A percentile compares a stretch with the other conserved stretches of the same genome.
These are phyloP conservation scores for Phrynosoma blainvillii DNA, from an alignment of 2,113 vertebrate species.

Conservation along the genomic window DNA sequence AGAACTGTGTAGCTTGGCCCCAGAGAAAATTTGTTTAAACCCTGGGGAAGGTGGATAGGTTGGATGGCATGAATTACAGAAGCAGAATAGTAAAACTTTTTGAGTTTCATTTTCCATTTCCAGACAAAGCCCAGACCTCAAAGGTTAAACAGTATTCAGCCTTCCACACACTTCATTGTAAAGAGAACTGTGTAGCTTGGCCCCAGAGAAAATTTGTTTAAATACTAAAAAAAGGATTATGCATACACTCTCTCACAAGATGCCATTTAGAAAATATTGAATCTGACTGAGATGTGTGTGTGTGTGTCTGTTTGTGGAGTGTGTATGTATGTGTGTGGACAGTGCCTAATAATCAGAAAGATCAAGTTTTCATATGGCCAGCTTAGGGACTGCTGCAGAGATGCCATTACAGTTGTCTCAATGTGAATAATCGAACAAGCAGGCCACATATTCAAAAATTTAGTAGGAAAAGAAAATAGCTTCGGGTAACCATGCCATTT, in stretches of 20 bases:
- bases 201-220: constrained; percentile 31
- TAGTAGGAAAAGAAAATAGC: constrained; percentile 20
- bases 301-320: neutral
- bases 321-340: neutral
- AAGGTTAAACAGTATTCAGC: constrained; percentile 11
- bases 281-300: constrained; percentile 1
- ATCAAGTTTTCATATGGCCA: constrained; percentile 9
- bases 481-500: constrained; percentile 27
- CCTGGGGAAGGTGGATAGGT: neutral
- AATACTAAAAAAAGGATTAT: constrained; percentile 24
- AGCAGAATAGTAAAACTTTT: constrained; percentile 29
- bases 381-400: neutral
- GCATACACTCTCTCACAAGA: neutral
- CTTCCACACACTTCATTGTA: constrained; percentile 13
- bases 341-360: constrained; percentile 1
- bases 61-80: constrained; percentile 31
- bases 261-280: constrained; percentile 38
- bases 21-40: too few relatives aligned
- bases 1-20: too few relatives aligned
- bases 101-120: constrained; percentile 33
- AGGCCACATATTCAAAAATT: neutral
- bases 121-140: constrained; percentile 9
- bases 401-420: constrained; percentile 25
- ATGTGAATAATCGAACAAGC: neutral
- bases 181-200: constrained; percentile 10